Evolutionary conservation across 1,140 invertebrate genomes (phyloP).

Genomic region (Drosophila repleta): DNA sequence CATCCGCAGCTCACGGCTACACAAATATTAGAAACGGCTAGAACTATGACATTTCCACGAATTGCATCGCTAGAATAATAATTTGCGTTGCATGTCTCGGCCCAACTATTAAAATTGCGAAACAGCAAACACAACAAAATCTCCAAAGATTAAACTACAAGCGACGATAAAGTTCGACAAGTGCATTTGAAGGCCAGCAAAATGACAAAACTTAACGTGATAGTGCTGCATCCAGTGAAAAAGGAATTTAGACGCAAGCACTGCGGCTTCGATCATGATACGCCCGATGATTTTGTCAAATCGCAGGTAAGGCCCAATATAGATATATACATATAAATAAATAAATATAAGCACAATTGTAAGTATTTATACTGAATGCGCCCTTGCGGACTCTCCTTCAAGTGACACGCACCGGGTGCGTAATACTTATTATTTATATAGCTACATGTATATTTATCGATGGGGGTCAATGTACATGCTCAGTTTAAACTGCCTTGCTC

Average conservation of each 20-base stretch:
- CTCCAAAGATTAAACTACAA: background rate
- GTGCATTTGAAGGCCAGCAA: background rate
- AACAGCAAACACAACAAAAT: conserved; percentile 2
- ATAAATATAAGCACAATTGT: background rate
- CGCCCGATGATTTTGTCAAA: conserved; percentile 80
- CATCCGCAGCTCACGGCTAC: background rate
- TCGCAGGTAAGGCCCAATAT: conserved; percentile 67
- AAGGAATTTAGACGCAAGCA: conserved; percentile 73
- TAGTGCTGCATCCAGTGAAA: conserved; percentile 73
- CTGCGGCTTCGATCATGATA: conserved; percentile 77
- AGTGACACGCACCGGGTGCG: conserved; percentile 47
- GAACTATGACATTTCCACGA: conserved; percentile 30
- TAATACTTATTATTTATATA: conserved; percentile 18
- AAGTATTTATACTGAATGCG: conserved; percentile 8
- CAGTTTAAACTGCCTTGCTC: background rate
- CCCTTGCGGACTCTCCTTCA: conserved; percentile 47
- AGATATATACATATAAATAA: background rate
- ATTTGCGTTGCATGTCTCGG: conserved; percentile 28
- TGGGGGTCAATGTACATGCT: conserved; percentile 9
- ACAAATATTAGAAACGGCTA: background rate
- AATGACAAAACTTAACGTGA: conserved; percentile 68
- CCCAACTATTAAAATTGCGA: conserved; percentile 8
- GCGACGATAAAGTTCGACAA: background rate
- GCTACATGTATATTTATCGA: conserved; percentile 11
- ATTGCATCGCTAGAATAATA: conserved; percentile 9